Conservation (phyloP, 2,888 invertebrate species). For the Yponomeuta malinellus region DNA sequence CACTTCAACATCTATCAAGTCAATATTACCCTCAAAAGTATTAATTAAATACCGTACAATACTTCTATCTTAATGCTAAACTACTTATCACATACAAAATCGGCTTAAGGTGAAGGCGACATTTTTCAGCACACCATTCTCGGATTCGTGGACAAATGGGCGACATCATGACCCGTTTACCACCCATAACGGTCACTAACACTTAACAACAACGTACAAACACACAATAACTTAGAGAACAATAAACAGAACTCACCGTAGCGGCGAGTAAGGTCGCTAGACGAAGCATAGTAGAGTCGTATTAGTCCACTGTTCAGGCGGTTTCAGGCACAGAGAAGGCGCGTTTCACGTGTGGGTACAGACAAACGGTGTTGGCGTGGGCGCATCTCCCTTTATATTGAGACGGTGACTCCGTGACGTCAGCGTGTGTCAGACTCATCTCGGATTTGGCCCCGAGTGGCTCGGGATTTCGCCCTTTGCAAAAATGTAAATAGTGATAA, state of each 20-base stretch:
- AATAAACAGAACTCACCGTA: conserved; percentile 41
- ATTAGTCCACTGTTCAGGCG: conserved; percentile 43
- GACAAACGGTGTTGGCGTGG: conserved; percentile 43
- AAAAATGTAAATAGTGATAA: neutral
- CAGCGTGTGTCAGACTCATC: conserved; percentile 26
- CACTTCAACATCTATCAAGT: no score
- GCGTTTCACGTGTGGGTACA: conserved; percentile 26
- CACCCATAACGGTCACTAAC: neutral
- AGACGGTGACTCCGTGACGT: conserved; percentile 63
- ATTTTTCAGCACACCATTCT: no score
- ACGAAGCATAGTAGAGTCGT: conserved; percentile 41
- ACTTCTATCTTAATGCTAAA: no score
- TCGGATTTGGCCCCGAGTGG: neutral
- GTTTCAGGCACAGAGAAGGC: conserved; percentile 24
- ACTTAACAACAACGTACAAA: neutral
- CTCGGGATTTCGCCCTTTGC: neutral
- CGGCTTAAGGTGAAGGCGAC: no score
- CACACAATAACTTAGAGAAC: neutral
- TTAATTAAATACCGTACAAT: no score
- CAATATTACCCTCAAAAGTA: no score
- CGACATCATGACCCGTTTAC: neutral
- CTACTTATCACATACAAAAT: no score
- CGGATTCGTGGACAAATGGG: neutral
- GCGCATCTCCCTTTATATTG: conserved; percentile 65
- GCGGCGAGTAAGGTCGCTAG: conserved; percentile 46